phyloP scores from a whole-genome alignment of 2,888 invertebrate genomes.

The Tyria jacobaeae region DNA sequence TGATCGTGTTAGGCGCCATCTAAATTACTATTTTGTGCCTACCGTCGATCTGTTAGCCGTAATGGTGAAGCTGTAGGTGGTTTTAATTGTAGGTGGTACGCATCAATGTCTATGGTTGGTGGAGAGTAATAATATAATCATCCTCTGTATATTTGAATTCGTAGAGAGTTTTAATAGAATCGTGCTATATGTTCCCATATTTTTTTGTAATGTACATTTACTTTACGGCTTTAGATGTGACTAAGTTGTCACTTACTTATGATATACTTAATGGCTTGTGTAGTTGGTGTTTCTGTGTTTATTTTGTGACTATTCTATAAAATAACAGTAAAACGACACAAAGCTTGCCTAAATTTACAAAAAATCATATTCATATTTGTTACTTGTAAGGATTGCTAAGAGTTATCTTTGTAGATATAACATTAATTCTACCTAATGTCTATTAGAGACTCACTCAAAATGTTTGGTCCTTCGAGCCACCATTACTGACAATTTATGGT shows the following conservation, averaged over 20 bases:
- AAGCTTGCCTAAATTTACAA: too few relatives aligned
- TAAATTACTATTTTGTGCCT: constrained; percentile 33
- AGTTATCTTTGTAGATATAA: not conserved
- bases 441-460: not conserved
- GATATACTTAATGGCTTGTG: too few relatives aligned
- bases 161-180: not conserved
- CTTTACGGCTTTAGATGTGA: too few relatives aligned
- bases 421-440: not conserved
- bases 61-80: constrained; percentile 2
- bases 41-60: constrained; percentile 28
- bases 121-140: constrained; percentile 9
- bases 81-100: constrained; percentile 20
- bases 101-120: constrained; percentile 36
- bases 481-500: not conserved
- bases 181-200: not conserved
- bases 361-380: too few relatives aligned
- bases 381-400: not conserved
- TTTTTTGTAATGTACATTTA: not conserved
- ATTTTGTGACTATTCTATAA: too few relatives aligned
- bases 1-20: constrained; percentile 32
- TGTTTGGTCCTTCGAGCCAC: not conserved
- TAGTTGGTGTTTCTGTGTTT: too few relatives aligned
- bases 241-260: too few relatives aligned
- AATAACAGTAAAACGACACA: too few relatives aligned
- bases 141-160: not conserved